Conservation (phyloP, 2,113 vertebrate species). For the Corapipo altera region DNA sequence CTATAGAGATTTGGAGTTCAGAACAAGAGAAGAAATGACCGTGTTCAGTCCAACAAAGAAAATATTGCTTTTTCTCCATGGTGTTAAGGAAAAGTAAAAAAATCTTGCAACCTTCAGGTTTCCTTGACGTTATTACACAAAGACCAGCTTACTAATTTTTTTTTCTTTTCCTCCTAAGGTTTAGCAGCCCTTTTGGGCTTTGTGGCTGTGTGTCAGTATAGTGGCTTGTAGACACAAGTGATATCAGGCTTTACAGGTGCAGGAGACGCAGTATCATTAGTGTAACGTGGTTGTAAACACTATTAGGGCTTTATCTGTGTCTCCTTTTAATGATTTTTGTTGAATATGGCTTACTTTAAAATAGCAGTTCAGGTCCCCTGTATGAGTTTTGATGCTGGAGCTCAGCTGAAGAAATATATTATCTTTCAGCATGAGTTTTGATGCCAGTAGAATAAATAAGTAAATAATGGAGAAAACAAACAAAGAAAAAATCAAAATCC, state of each 20-base stretch:
- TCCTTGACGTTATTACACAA: not conserved
- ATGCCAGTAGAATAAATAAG: not conserved
- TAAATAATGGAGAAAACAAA: not conserved
- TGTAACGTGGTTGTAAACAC: not conserved
- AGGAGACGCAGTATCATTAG: not conserved
- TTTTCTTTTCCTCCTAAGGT: not conserved
- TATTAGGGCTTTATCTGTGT: not conserved
- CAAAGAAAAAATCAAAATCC: not conserved
- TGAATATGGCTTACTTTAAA: not conserved
- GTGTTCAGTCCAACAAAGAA: not conserved
- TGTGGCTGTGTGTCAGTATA: not conserved
- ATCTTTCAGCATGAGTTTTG: not conserved
- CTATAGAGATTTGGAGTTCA: not conserved
- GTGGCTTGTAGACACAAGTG: not conserved
- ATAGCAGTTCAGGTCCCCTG: not conserved
- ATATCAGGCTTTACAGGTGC: not conserved
- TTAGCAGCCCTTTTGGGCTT: not conserved
- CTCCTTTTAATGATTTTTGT: conserved; percentile 3
- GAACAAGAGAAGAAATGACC: not conserved
- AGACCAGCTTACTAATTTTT: not conserved
- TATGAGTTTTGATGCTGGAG: not conserved
- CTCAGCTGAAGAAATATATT: not conserved
- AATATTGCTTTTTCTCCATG: not conserved
- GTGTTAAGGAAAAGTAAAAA: not conserved
- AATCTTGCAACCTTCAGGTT: not conserved